phyloP scores from a whole-genome alignment of 37 sponge, comb jelly and placozoan species.

The Agelas oroides region DNA sequence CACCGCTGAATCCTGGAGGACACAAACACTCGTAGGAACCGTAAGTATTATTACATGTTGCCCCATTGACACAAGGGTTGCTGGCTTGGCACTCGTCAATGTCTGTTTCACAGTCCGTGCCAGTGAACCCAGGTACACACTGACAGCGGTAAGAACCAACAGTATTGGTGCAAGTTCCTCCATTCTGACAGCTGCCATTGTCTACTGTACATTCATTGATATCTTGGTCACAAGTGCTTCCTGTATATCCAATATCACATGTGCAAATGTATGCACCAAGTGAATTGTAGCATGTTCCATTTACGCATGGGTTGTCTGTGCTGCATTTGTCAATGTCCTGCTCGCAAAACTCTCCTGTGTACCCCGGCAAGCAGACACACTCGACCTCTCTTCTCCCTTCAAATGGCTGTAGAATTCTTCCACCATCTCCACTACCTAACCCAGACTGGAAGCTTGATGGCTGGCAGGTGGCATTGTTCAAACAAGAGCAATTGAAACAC shows the following conservation, averaged over 20 bases:
- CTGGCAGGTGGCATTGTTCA: slow-evolving; percentile 59
- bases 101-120: slow-evolving; percentile 41
- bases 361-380: slow-evolving; percentile 61
- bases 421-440: neutral
- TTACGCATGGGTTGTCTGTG: slow-evolving; percentile 50
- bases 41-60: slow-evolving; percentile 36
- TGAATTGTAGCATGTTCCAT: slow-evolving; percentile 42
- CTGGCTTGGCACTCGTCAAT: slow-evolving; percentile 42
- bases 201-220: slow-evolving; percentile 5
- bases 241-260: slow-evolving; percentile 58
- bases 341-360: slow-evolving; percentile 53
- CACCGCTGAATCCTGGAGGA: slow-evolving; percentile 15
- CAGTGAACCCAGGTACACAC: slow-evolving; percentile 64
- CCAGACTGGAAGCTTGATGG: neutral
- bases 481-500: slow-evolving; percentile 6
- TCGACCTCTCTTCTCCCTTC: neutral
- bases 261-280: slow-evolving; percentile 33
- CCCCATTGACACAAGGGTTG: slow-evolving; percentile 29
- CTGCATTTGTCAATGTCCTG: slow-evolving; percentile 61
- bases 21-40: slow-evolving; percentile 56
- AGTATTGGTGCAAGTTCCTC: slow-evolving; percentile 55
- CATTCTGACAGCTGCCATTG: slow-evolving; percentile 43
- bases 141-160: slow-evolving; percentile 34
- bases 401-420: neutral
- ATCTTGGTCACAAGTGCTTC: slow-evolving; percentile 13